phyloP scores from a whole-genome alignment of 2,888 invertebrate genomes.

The Cristatella mucedo region DNA sequence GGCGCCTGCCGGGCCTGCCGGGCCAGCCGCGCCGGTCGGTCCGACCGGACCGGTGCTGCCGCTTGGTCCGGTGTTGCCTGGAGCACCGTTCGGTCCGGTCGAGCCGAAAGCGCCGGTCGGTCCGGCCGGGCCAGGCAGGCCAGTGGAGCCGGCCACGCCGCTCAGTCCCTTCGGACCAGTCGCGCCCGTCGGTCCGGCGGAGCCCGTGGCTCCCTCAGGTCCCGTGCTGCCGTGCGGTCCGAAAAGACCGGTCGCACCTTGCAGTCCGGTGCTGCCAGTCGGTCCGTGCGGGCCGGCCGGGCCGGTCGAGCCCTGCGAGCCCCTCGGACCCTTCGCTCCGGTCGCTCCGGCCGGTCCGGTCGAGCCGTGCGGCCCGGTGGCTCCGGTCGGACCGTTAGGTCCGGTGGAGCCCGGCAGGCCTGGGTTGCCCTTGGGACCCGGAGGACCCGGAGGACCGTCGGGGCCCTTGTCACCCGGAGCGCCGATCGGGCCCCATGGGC shows the following conservation, averaged over 20 bases:
- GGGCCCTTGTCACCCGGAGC: slow-evolving; percentile 1
- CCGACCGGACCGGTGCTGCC: slow-evolving; percentile 6
- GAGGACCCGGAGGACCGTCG: slow-evolving; percentile 3
- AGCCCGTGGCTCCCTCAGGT: neutral
- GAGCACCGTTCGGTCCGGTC: slow-evolving; percentile 8
- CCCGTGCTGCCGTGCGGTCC: slow-evolving; percentile 6
- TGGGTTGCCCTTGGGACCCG: slow-evolving; percentile 1
- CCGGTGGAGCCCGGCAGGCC: slow-evolving; percentile 4
- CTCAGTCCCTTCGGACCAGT: slow-evolving; percentile 9
- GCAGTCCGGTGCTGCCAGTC: neutral
- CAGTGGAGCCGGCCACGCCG: slow-evolving; percentile 8
- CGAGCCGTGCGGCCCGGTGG: neutral
- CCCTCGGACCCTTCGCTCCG: slow-evolving; percentile 9
- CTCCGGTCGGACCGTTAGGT: slow-evolving; percentile 7
- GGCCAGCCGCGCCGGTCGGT: neutral
- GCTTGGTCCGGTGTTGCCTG: slow-evolving; percentile 9
- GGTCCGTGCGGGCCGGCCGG: neutral
- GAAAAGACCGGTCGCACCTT: neutral
- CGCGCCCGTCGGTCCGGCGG: slow-evolving; percentile 5
- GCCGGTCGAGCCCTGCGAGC: neutral
- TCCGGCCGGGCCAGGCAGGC: neutral
- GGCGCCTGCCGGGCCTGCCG: neutral
- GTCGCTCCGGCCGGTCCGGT: slow-evolving; percentile 10
- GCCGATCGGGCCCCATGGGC: slow-evolving; percentile 3
- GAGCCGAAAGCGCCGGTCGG: neutral